Base-by-base conservation (phyloP, 2,113 vertebrate genomes). In the Felis catus region DNA sequence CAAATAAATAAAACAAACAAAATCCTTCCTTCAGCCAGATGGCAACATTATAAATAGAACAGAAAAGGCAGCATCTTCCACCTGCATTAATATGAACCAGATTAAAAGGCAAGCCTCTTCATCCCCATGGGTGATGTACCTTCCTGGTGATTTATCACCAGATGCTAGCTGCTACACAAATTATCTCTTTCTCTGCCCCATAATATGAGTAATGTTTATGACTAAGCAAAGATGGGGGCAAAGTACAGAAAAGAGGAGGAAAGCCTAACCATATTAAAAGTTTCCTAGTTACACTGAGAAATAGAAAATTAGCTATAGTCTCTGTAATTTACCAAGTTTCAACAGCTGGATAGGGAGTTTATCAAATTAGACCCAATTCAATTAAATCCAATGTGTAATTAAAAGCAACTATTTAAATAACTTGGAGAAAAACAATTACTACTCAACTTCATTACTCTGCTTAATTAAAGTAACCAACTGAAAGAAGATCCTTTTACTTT, bases 341-440 rank as follows among this genome's bases (percentile, higher is more conserved):
- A 79, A 95, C 55, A 93, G 68, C 89, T 97, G 73, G 91, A 85
- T 41, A 70, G 7, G 12, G 81, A 87, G 74, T 76, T 92, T 85
- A 96, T 86, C 68, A 84, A 94, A 91, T 87, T 79, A 94, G 94
- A 94, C 27, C 10, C n/a, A 71, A 94, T 70, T 98, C 92, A 97
- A 97, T 97, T 97, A 96, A 93, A 94, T 41, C 90, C 78, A 83
- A 23, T 68, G 61, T 96, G 73, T 97, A 97, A 97, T 98, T 97
- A 97, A 88, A 96, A 97, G 36, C 73, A 85, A 86, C 58, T 76
- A 90, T 93, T 97, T 89, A 98, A 97, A 91, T 97, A 94, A 96
- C 14, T 85, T 87, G n/a, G 80, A 89, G 93, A 87, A 93, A 97
- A 97, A 97, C 96, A 97, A 97, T 97, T 97, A 97, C 66, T 97